Evolutionary conservation across 1,140 invertebrate species (phyloP), one percentile per base, ranked within the genome.

Genomic region (Chironomus striatipennis): DNA sequence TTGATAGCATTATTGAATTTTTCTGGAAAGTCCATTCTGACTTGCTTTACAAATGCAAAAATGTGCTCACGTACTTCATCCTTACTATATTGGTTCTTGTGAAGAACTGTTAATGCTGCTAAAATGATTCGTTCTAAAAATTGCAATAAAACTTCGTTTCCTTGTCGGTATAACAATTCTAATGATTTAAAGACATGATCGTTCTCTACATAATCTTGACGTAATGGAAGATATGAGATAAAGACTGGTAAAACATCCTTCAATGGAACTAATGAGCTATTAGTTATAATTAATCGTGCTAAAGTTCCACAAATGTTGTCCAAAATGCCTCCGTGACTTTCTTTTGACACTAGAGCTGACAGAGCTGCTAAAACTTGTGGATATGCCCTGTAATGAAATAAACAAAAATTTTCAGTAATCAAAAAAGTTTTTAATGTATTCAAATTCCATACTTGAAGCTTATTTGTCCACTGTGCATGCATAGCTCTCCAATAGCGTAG

Each of bases 271-370:
- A 83, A 84, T 18, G 79, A 78, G 20, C 85, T 80, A 82, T 92
- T 91, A 0, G 86, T 85, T 17, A 89, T 83, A 43, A 94, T 91
- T 74, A 93, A 84, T 64, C 91, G 85, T 17, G 91, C 89, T 47
- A 92, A 85, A 17, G 91, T 91, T 74, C 90, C 91, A 80, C 91
- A 90, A 75, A 93, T 88, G 78, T 94, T 94, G 78, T 94, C 92
- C 34, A 90, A 79, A 1, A 88, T 88, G 34, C 88, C 83, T 0
- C 83, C 80, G 77, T 89, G 85, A 1, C 81, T 83, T 79, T 93
- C 91, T 76, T 85, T 86, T 18, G 82, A 79, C 72, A 93, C 84
- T 0, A 86, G 83, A n/a, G 83, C 80, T 6, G 91, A 91, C 15
- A 94, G 80, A 4, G 84, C 80, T 81, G 89, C 86, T 10, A 94